Base-by-base conservation (phyloP, 2,797 vertebrate species). In the Cetoscarus ocellatus region DNA sequence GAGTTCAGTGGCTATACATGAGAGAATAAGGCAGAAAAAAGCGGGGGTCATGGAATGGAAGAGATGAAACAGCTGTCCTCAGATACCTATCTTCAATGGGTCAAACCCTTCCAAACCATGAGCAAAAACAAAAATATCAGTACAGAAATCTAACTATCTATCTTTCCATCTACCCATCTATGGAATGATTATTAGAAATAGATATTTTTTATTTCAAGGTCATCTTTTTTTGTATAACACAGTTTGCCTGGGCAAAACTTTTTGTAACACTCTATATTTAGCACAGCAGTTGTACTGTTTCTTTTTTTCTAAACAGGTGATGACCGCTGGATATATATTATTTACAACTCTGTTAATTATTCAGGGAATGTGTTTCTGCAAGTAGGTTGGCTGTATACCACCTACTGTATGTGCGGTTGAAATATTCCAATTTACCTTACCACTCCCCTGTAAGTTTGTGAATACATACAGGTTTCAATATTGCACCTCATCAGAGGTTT, bases 281-380 rank as follows among this genome's bases (percentile, higher is more conserved):
- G 85, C 84, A 83, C 59, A 66, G 79, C 79, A 78, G 78, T 49
- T 52, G 80, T 84, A 79, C 75, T 75, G 80, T 88, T 77, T 83
- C 70, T 56, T 14, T 19, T 76, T 78, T 80, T 70, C 77, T 83
- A 76, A 77, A 75, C 39, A 78, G 75, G 84, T 88, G 75, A 87
- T 86, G 86, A 81, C 86, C 78, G 80, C 74, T 62, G 49, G 79
- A 82, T 86, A 93, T 94, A 87, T 92, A 94, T 94, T 93, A 94
- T 94, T 94, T 92, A 95, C 85, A 85, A 65, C 43, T 60, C 52
- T 73, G 75, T 95, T 74, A 90, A 94, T 95, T 87, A 93, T 95
- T 94, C 78, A 94, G 58, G 17, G 19, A 40, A 57, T 75, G 44
- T 86, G 68, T 88, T 88, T 90, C 88, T 79, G 66, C 88, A 86